These are phyloP conservation scores for Aegithalos caudatus DNA, from an alignment of 2,113 vertebrate genomes.

Conservation along the genomic window DNA sequence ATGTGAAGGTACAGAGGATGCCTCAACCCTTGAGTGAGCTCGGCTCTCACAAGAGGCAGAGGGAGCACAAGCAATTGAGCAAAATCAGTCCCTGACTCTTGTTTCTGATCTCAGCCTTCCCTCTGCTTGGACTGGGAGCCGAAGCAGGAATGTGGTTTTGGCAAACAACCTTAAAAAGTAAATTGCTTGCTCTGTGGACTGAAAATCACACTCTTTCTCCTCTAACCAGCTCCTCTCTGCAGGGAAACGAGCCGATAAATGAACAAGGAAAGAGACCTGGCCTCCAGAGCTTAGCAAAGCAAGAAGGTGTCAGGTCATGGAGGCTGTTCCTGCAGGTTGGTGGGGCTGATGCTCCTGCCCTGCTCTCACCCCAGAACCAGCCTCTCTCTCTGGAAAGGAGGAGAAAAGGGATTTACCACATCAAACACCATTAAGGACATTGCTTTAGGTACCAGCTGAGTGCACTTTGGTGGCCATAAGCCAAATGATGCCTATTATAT, in stretches of 20 bases:
- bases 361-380: background rate
- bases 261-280: background rate
- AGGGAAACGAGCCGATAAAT: background rate
- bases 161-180: conserved; percentile 15
- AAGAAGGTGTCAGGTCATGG: background rate
- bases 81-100: background rate
- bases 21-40: conserved; percentile 3
- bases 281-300: background rate
- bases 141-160: conserved; percentile 8
- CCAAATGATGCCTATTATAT: background rate
- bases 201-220: conserved; percentile 19
- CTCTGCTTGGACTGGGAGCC: background rate
- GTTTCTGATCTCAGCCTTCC: background rate
- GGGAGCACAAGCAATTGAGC: background rate
- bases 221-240: background rate
- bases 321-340: background rate
- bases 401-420: background rate
- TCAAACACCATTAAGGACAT: background rate
- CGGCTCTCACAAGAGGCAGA: background rate
- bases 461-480: background rate
- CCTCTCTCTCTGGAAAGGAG: background rate
- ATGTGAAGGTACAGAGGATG: background rate
- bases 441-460: background rate
- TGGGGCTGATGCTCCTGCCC: background rate
- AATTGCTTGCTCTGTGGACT: conserved; percentile 21